Conservation (phyloP, 2,888 invertebrate genomes). For the Drosophila merina region DNA sequence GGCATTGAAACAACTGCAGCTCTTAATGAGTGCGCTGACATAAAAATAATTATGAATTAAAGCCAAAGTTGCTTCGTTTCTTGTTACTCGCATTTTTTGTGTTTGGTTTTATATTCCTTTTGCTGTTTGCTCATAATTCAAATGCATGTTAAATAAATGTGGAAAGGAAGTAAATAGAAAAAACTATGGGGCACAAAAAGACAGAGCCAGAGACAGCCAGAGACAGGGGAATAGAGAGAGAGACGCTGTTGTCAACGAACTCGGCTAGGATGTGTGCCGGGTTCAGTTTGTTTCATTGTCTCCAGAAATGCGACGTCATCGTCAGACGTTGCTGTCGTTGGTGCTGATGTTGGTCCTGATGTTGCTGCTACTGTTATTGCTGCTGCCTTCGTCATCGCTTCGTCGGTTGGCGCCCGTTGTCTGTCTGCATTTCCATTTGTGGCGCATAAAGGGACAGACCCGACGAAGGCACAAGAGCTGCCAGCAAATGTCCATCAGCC, state of each 20-base stretch:
- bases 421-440: slow-evolving; percentile 80
- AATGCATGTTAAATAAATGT: slow-evolving; percentile 65
- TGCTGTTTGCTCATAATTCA: slow-evolving; percentile 64
- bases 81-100: slow-evolving; percentile 23
- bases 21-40: slow-evolving; percentile 75
- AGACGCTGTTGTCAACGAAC: slow-evolving; percentile 70
- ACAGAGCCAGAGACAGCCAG: not conserved
- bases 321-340: slow-evolving; percentile 65
- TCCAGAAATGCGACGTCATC: slow-evolving; percentile 74
- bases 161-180: slow-evolving; percentile 45
- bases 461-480: slow-evolving; percentile 66
- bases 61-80: slow-evolving; percentile 64
- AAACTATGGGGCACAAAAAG: slow-evolving; percentile 5
- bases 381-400: slow-evolving; percentile 31
- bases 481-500: slow-evolving; percentile 76
- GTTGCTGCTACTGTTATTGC: slow-evolving; percentile 1
- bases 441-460: slow-evolving; percentile 66
- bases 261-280: slow-evolving; percentile 60
- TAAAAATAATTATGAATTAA: slow-evolving; percentile 78
- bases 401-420: slow-evolving; percentile 72
- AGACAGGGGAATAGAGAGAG: not conserved
- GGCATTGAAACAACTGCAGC: slow-evolving; percentile 39
- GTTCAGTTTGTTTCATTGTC: slow-evolving; percentile 68
- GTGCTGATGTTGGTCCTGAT: slow-evolving; percentile 22
- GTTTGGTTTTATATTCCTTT: slow-evolving; percentile 14